Evolutionary conservation across 2,888 invertebrate genomes (phyloP), one percentile per base, ranked within the genome.

Genomic region (Oegoconia quadripuncta): DNA sequence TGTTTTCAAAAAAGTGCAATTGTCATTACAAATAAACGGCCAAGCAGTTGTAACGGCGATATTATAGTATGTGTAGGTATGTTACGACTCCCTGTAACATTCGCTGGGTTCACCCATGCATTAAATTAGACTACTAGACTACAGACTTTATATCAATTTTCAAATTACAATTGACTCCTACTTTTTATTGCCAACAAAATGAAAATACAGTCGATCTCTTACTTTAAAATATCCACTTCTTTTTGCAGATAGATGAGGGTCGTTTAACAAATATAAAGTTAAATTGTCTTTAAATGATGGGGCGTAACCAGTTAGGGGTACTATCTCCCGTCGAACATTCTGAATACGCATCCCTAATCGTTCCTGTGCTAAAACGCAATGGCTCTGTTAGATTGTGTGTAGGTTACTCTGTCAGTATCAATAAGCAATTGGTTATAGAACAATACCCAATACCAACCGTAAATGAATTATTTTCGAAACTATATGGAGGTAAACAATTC

Each of bases 71-170:
- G 49, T 37, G 1, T 46, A 8, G 52, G 56, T 6, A 20, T 29
- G 3, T 41, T 31, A 5, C 26, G 11, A 1, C 3, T 47, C 3
- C 30, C 44, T 0, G 38, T 53, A 1, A 29, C 14, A 3, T 59
- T 48, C 15, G 18, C 6, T 6, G 42, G 32, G 0, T 17, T 18
- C 28, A 41, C 47, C 5, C 44, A 39, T 9, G 3, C 8, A 1
- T 26, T 56, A 0, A 23, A 40, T 22, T 22, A 52, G 0, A 52
- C 9, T 27, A 53, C 0, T 17, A 52, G 6, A 51, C 50, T 2
- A 22, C 50, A 1, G 51, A 53, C 42, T 50, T 50, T 34, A 48
- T 54, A n/a, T 30, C 38, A 0, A 7, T n/a, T 15, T 52, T 49
- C 25, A 34, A 43, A 0, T 44, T 59, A 31, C 18, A 31, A 18